Base-by-base conservation (phyloP, 1,140 invertebrate species). In the Elysia chlorotica region DNA sequence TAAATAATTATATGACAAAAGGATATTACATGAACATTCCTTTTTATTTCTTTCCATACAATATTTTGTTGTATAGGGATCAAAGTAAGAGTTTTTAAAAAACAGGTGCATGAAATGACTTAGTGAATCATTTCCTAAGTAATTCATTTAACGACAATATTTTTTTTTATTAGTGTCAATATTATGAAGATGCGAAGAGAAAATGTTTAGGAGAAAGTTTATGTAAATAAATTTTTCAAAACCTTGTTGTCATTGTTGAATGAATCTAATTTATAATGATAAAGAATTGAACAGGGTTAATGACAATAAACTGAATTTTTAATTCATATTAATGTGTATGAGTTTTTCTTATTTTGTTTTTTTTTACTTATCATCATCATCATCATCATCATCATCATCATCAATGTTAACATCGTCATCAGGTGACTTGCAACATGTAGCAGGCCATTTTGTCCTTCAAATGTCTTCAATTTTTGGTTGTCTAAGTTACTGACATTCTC, bases 111-210 rank as follows among this genome's bases (percentile, higher is more conserved):
- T n/a, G n/a, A n/a, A n/a, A n/a, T n/a, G n/a, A n/a, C n/a, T n/a
- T n/a, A n/a, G n/a, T n/a, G n/a, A n/a, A n/a, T n/a, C n/a, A n/a
- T n/a, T n/a, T n/a, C n/a, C n/a, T n/a, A n/a, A n/a, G n/a, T n/a
- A n/a, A n/a, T n/a, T n/a, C n/a, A n/a, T n/a, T n/a, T n/a, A n/a
- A n/a, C n/a, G n/a, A n/a, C n/a, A n/a, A n/a, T n/a, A n/a, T 48
- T 4, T 54, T 36, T 74, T 1, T 66, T 41, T 75, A 35, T 21
- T 53, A 19, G 56, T 17, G 28, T 59, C 14, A 63, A 63, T 25
- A 63, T 25, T 10, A 63, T 5, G 5, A 59, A 59, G 10, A 59
- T n/a, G 10, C 10, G 28, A 28, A 59, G 28, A 10, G 28, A 59
- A 28, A 59, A 28, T 10, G 23, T 6, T 19, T n/a, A 25, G n/a